Evolutionary conservation across 2,113 vertebrate species (phyloP), one percentile per base, ranked within the genome.

Genomic region (Corythornis vintsioides): DNA sequence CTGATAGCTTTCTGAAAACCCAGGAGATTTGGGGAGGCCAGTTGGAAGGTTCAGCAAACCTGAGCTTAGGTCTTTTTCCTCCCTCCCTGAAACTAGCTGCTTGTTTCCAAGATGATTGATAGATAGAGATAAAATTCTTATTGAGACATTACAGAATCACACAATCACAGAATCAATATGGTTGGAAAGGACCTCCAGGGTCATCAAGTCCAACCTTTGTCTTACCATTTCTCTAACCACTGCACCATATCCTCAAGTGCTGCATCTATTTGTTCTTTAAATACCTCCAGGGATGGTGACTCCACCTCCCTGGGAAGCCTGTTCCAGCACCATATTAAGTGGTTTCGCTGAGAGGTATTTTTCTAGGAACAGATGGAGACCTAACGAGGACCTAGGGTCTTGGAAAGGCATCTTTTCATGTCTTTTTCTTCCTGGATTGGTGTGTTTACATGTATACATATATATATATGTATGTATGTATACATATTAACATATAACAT

Each of bases 11-110:
- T 61, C 53, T 56, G 40, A 65, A 61, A 75, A 28, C 69, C 40
- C 45, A 40, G 24, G 85, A 72, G 85, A 60, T 74, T 15, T 83
- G 79, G 64, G 29, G 45, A 73, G 64, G 67, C 64, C 26, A 11
- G 20, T 24, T 1, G 1, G 29, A 64, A 60, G 47, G 7, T 10
- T 77, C 45, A 80, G 65, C 59, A 85, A 65, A 70, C 11, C 13
- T 7, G 2, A 33, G 28, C 45, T 71, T 40, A 25, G 13, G 43
- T 88, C 31, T 47, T 74, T 55, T 31, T 83, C 3, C 45, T 76
- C 33, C 15, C 10, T 79, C 7, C 31, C 60, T 74, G 35, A 81
- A 80, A 71, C 0, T 0, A n/a, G 29, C 19, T 15, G 9, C 2
- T 21, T 66, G 20, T 47, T 89, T 74, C 48, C 31, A 22, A 74